Base-by-base conservation (phyloP, 2,797 vertebrate species). In the Sparus aurata region DNA sequence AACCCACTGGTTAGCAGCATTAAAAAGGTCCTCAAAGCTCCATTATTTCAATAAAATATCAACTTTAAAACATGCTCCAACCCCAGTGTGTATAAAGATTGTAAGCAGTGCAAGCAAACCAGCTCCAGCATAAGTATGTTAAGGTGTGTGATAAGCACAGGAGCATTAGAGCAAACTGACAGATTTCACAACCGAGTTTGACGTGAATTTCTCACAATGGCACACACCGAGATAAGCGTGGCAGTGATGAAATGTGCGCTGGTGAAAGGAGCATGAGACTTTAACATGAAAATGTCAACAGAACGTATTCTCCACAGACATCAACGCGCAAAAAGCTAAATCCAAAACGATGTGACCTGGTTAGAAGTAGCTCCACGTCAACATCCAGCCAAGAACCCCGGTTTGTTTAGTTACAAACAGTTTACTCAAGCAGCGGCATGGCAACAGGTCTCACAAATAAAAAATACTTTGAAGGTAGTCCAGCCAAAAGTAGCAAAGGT, bases 161-260 rank as follows among this genome's bases (percentile, higher is more conserved):
- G 46, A 54, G 47, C 54, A 23, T 69, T 54, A 72, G 52, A 70
- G 59, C 72, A 53, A 65, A 69, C 46, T 38, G 69, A 63, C 47
- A 70, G 78, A 75, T 85, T 87, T 89, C 80, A 69, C 83, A 87
- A 86, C 45, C 7, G 50, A 81, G 66, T 75, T 71, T 86, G 85
- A 75, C 69, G 25, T 79, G 69, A 73, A 50, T 84, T 79, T 77
- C 53, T 71, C 23, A 43, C 58, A 80, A 62, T 49, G 55, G 63
- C 69, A 63, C 38, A 13, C 59, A 73, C 18, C 12, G 57, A 74
- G 83, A 87, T 85, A 88, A 87, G 82, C 27, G 23, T 6, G 57
- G 53, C 43, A 59, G 77, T 82, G 87, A 65, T 49, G 75, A 86
- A 90, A 91, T 80, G 47, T 8, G 16, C 15, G 20, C 46, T 82